phyloP scores from a whole-genome alignment of 2,113 vertebrate species.

The Hypanus sabinus region DNA sequence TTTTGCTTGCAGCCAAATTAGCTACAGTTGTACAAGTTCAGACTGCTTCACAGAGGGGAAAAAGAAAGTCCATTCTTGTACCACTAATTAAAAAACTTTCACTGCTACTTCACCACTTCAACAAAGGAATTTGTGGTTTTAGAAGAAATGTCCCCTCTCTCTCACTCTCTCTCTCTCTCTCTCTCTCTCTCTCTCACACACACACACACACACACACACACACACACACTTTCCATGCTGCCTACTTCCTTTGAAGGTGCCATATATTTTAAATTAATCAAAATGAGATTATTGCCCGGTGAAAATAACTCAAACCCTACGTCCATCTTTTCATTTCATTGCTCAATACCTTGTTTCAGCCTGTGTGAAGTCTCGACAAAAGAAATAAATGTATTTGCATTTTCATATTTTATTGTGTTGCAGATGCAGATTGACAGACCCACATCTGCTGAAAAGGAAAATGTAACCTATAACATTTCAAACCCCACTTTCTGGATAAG shows the following conservation, averaged over 20 bases:
- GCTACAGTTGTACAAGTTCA: conserved; percentile 54
- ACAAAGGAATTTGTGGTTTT: conserved; percentile 30
- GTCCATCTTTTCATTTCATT: neutral
- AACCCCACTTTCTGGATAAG: neutral
- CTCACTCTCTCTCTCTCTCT: no score
- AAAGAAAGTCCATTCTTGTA: neutral
- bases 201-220: neutral
- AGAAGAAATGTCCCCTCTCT: conserved; percentile 25
- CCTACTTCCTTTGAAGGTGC: neutral
- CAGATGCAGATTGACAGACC: neutral
- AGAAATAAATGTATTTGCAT: neutral
- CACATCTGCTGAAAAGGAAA: neutral
- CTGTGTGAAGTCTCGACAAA: neutral
- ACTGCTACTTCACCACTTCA: neutral
- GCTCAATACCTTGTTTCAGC: neutral
- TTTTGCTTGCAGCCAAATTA: conserved; percentile 46
- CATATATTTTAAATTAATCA: neutral
- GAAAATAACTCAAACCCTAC: neutral
- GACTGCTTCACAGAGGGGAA: conserved; percentile 33
- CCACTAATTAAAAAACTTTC: conserved; percentile 36
- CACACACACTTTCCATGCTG: conserved; percentile 22
- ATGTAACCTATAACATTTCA: neutral
- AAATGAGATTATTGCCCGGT: neutral
- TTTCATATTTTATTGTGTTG: neutral
- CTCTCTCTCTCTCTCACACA: neutral